Evolutionary conservation across 2,113 vertebrate genomes (phyloP).

Genomic region (Elanus axillaris): DNA sequence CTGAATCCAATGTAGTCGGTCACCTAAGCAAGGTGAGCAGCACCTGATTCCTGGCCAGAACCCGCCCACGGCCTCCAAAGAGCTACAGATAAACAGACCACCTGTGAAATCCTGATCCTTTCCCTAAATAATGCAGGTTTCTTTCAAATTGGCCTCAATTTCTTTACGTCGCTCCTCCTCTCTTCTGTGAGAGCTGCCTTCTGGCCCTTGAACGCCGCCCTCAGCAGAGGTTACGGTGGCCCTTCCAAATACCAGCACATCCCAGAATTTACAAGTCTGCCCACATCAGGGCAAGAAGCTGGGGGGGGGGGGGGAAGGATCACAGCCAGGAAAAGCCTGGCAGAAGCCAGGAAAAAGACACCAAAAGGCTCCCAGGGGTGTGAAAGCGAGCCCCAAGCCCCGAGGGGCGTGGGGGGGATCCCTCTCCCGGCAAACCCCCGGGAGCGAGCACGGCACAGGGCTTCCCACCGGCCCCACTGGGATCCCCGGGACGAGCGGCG

Average conservation of each 20-base stretch:
- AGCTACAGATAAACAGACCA: not conserved
- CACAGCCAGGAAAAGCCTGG: not conserved
- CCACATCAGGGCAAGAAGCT: not conserved
- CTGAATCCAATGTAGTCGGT: not conserved
- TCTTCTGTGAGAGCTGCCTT: not conserved
- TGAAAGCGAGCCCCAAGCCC: not conserved
- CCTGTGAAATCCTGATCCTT: not conserved
- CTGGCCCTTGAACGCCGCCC: not conserved
- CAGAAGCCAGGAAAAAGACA: not conserved
- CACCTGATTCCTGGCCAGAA: not conserved
- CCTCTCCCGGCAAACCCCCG: not conserved
- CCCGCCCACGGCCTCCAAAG: not conserved
- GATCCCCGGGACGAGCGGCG: accelerated
- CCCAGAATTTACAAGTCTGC: not conserved
- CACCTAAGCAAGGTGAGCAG: not conserved
- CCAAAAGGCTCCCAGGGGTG: not conserved
- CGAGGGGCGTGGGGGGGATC: too few species aligned
- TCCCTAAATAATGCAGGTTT: not conserved
- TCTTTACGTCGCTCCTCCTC: not conserved
- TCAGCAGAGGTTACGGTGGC: not conserved
- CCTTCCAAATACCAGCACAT: not conserved
- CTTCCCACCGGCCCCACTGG: accelerated
- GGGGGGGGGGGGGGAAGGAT: not conserved
- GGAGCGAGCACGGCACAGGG: not conserved
- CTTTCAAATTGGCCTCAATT: not conserved